Percentiles rank a stretch among this genome's conserved stretches.
Conservation (phyloP, 2,113 vertebrate genomes). For the Pelvicachromis taeniatus region DNA sequence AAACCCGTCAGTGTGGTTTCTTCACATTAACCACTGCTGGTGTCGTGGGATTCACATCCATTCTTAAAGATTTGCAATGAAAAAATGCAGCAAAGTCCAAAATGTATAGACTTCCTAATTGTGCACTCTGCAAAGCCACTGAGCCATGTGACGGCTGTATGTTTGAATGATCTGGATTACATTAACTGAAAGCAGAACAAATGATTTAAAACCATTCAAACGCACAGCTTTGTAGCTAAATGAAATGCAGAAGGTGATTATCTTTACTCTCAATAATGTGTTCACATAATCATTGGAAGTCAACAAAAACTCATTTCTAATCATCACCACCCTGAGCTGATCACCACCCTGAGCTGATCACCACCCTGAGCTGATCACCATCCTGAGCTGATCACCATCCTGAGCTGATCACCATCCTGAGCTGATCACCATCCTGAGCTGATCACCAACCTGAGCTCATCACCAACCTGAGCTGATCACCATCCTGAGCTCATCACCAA, state of each 20-base stretch:
- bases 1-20: not conserved
- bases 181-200: too few species aligned
- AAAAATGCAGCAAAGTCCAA: not conserved
- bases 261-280: not conserved
- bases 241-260: fast-evolving
- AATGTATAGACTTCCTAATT: too few species aligned
- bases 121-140: not conserved
- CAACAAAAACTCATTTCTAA: not conserved
- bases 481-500: too few species aligned
- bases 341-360: too few species aligned
- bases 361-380: too few species aligned
- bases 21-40: not conserved
- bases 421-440: too few species aligned
- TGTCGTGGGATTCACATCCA: not conserved
- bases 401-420: not conserved
- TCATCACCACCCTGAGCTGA: not conserved
- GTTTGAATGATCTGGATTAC: not conserved
- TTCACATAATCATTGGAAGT: not conserved
- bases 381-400: not conserved
- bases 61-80: too few species aligned
- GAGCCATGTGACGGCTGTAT: not conserved
- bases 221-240: not conserved
- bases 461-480: not conserved
- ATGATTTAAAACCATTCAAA: not conserved
- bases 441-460: not conserved